Conservation (phyloP, 2,113 vertebrate genomes). For the Pongo pygmaeus region DNA sequence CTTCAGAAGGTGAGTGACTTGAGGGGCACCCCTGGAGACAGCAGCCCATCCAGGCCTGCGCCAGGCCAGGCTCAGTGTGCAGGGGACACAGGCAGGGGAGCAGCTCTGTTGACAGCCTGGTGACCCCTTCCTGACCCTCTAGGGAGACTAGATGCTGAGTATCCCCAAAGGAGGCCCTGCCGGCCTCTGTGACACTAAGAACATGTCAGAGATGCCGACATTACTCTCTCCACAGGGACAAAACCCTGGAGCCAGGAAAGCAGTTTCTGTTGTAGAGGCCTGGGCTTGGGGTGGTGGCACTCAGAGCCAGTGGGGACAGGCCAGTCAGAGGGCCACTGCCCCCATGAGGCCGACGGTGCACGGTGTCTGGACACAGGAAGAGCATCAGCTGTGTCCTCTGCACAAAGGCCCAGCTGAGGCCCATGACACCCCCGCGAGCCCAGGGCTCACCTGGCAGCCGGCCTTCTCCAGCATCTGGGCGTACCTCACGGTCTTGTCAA, state of each 20-base stretch:
- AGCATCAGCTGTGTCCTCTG: background rate
- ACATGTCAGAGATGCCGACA: background rate
- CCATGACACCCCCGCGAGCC: too few species aligned
- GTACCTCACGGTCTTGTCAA: conserved; percentile 94
- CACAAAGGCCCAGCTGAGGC: background rate
- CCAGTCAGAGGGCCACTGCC: too few species aligned
- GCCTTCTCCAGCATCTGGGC: conserved; percentile 97
- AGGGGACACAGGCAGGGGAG: background rate
- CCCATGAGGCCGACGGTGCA: background rate
- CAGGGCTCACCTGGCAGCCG: conserved; percentile 94
- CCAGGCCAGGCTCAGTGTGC: background rate
- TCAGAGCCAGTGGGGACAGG: background rate
- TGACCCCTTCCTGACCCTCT: background rate
- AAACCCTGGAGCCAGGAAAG: background rate
- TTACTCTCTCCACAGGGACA: background rate
- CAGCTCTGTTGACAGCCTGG: too few species aligned
- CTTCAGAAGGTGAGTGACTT: background rate
- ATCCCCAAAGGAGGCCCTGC: background rate
- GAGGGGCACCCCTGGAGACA: background rate
- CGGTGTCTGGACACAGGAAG: background rate
- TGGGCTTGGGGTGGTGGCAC: background rate
- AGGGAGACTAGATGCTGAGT: background rate
- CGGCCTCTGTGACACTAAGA: background rate
- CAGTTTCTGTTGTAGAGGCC: background rate
- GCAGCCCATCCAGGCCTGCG: background rate